Base-by-base conservation (phyloP, 2,113 vertebrate genomes). In the Symphodus melops region DNA sequence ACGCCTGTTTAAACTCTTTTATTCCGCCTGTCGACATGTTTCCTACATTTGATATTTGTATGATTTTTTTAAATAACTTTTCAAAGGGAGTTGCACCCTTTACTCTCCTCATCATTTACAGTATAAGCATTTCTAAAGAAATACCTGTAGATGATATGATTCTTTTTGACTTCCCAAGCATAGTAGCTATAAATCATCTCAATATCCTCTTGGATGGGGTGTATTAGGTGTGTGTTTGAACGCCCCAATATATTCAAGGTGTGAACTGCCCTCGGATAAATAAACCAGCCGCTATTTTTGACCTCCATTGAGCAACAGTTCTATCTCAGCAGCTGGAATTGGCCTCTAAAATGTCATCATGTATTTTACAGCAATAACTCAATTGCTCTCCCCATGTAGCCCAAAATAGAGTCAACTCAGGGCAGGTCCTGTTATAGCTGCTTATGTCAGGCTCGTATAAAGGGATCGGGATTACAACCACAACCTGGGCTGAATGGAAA, bases 261-360 rank as follows among this genome's bases (percentile, higher is more conserved):
- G 92, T 92, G 93, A 94, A 94, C 91, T 92, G 89, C 88, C 87
- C 75, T 89, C 88, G 67, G 86, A 93, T 93, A 88, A 92, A 93
- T 94, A 91, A 92, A 86, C 84, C 82, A 74, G 59, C 68, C 82
- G 88, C 91, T 94, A 94, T 94, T 94, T 92, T 86, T 12, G 93
- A 84, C 86, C 84, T 92, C 87, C 12, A 71, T 93, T 92, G 93
- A 91, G 75, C 79, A 88, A 88, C 88, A 51, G 72, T 89, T 88
- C 82, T 80, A 88, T 82, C 85, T 92, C 92, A 85, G 8, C 0
- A 83, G 23, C 81, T 84, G 91, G 78, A 92, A 91, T 94, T 93
- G 91, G 80, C 63, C 84, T 86, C 88, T 88, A 89, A 91, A 94
- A 84, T 93, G 90, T 91, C 92, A 91, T 86, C 84, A 86, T 65